Evolutionary conservation across 2,888 invertebrate genomes (phyloP).

Genomic region (Sclerodermus sp.): DNA sequence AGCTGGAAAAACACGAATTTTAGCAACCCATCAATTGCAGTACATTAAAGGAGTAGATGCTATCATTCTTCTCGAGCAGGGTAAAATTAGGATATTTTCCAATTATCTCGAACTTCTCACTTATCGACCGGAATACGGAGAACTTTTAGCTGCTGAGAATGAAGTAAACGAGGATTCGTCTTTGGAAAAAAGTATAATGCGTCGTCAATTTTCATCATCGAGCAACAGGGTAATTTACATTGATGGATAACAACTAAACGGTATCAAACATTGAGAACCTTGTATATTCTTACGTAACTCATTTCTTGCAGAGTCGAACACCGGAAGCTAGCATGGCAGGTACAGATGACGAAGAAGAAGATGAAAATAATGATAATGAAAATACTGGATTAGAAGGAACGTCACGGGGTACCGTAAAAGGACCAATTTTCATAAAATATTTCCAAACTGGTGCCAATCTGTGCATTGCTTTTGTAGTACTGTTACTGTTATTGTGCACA

Average conservation of each 20-base stretch:
- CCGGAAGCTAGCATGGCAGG: conserved; percentile 41
- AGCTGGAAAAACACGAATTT: conserved; percentile 70
- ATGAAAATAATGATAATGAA: conserved; percentile 38
- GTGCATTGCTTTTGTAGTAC: conserved; percentile 55
- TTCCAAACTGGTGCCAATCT: conserved; percentile 62
- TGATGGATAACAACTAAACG: too few relatives aligned
- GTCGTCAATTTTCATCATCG: conserved; percentile 46
- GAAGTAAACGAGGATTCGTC: conserved; percentile 37
- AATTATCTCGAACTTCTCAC: conserved; percentile 44
- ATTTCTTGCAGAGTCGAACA: conserved; percentile 43
- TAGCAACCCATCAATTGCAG: conserved; percentile 78
- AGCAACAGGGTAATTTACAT: conserved; percentile 43
- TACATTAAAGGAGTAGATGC: conserved; percentile 62
- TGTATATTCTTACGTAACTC: too few relatives aligned
- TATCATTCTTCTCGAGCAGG: conserved; percentile 48
- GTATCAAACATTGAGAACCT: too few relatives aligned
- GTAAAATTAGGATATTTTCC: conserved; percentile 36
- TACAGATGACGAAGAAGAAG: conserved; percentile 43
- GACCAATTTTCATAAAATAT: conserved; percentile 58
- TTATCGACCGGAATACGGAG: conserved; percentile 43
- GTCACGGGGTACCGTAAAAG: conserved; percentile 57
- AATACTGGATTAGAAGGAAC: conserved; percentile 54
- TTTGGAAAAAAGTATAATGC: conserved; percentile 28
- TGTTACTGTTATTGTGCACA: conserved; percentile 61
- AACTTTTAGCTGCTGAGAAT: conserved; percentile 38